Base-by-base conservation (phyloP, 2,888 invertebrate genomes). In the Pristionchus exspectatus region DNA sequence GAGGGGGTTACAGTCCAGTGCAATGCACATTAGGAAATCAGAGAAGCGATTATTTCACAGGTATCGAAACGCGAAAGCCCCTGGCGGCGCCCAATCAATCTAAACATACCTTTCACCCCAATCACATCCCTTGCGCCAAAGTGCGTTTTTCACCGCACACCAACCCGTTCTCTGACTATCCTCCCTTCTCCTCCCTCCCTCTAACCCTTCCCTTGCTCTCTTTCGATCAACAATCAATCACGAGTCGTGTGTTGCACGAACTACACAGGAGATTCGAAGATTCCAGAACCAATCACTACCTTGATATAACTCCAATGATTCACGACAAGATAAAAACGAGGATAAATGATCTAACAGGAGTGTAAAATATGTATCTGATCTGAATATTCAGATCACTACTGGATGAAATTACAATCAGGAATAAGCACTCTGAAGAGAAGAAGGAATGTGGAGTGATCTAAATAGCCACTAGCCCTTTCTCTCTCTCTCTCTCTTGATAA, bases 141-240 rank as follows among this genome's bases (percentile, higher is more conserved):
- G 81, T 81, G 81, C 81, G 81, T 81, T 81, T 81, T 81, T 50
- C 81, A n/a, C 54, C 24, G n/a, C 81, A n/a, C 81, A 54, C 50
- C 81, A 81, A 81, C 81, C 54, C 81, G 81, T 81, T 81, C 27
- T 74, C 38, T 74, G 2, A 72, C 74, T 27, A 72, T 30, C 69
- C 27, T 38, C 5, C 38, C 38, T 38, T 38, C 30, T 30, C 10
- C 30, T 38, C 27, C 12, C 16, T 38, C 77, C 38, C 77, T 77
- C 77, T 77, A 30, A 44, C 54, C n/a, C 81, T 21, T 9, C 50
- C 81, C 2, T 56, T 56, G 3, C 56, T 27, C 81, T 81, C 81
- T 30, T 59, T 21, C 84, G 59, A 81, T 81, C 81, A 81, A 81
- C 81, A 81, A 81, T 54, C 81, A 81, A 81, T 81, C 81, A 81